These are phyloP conservation scores for Protula sp. DNA, from an alignment of 2,888 invertebrate species.

Conservation along the genomic window DNA sequence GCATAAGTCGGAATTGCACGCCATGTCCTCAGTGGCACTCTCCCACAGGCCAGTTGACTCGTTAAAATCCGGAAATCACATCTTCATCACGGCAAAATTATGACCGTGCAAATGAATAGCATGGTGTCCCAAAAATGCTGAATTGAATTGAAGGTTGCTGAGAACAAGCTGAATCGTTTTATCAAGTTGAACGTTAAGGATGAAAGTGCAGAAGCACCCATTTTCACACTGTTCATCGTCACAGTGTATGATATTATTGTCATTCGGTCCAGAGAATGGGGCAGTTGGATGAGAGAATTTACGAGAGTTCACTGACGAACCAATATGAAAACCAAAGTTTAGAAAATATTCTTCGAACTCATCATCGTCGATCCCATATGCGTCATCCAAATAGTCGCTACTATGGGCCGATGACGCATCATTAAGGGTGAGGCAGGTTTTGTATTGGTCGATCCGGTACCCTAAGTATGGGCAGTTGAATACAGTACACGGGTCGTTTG, in stretches of 20 bases:
- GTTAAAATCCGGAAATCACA: neutral
- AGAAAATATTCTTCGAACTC: constrained; percentile 9
- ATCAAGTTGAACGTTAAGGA: neutral
- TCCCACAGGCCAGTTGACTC: neutral
- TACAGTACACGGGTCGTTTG: neutral
- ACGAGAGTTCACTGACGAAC: constrained; percentile 7
- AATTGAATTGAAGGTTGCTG: neutral
- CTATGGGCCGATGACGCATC: neutral
- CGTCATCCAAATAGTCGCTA: neutral
- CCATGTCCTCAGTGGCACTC: neutral
- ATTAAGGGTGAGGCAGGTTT: constrained; percentile 1
- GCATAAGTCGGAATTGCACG: neutral
- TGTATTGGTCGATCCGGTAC: constrained; percentile 2
- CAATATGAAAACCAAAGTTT: constrained; percentile 6
- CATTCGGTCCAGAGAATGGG: neutral
- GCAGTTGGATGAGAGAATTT: constrained; percentile 2
- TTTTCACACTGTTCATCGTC: neutral
- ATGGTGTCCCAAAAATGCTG: neutral
- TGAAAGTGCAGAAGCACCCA: neutral
- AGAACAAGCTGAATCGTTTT: neutral
- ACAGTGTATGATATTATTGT: neutral
- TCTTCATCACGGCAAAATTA: neutral
- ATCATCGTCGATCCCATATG: constrained; percentile 4
- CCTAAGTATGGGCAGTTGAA: constrained; percentile 4
- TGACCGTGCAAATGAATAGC: neutral